A percentile compares a stretch with the other conserved stretches of the same genome.
These are phyloP conservation scores for Ctenopoma multispine DNA, from an alignment of 2,797 vertebrate species.

Conservation along the genomic window DNA sequence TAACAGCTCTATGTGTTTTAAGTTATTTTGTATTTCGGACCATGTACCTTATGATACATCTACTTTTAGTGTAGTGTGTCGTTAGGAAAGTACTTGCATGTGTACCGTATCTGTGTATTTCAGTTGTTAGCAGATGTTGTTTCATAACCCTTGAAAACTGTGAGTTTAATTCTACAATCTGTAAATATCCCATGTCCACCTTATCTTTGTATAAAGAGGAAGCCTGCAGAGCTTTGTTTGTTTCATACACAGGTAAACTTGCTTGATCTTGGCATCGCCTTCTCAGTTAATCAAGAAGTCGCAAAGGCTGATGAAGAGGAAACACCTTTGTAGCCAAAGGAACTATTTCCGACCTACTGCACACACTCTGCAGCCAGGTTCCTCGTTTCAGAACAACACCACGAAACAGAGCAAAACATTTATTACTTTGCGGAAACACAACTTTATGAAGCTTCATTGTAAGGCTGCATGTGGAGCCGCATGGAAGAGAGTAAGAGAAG, in stretches of 20 bases:
- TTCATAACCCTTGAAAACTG: not conserved
- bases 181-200: not conserved
- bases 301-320: conserved; percentile 59
- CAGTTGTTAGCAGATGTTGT: too few relatives aligned
- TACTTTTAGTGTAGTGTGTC: too few relatives aligned
- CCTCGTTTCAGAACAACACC: not conserved
- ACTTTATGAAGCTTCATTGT: not conserved
- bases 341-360: conserved; percentile 48
- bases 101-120: too few relatives aligned
- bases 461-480: not conserved
- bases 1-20: too few relatives aligned
- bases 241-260: conserved; percentile 7
- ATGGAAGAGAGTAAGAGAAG: not conserved
- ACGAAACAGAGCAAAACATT: not conserved
- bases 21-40: too few relatives aligned
- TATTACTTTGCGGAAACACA: not conserved
- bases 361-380: not conserved
- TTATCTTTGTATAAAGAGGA: conserved; percentile 1
- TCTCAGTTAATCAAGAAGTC: conserved; percentile 60
- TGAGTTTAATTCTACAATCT: not conserved
- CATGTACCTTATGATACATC: too few relatives aligned
- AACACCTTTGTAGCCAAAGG: conserved; percentile 73
- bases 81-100: too few relatives aligned
- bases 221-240: not conserved
- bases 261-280: conserved; percentile 25